These are phyloP conservation scores for Tupaia chinensis DNA, from an alignment of 2,113 vertebrate species.

Conservation along the genomic window DNA sequence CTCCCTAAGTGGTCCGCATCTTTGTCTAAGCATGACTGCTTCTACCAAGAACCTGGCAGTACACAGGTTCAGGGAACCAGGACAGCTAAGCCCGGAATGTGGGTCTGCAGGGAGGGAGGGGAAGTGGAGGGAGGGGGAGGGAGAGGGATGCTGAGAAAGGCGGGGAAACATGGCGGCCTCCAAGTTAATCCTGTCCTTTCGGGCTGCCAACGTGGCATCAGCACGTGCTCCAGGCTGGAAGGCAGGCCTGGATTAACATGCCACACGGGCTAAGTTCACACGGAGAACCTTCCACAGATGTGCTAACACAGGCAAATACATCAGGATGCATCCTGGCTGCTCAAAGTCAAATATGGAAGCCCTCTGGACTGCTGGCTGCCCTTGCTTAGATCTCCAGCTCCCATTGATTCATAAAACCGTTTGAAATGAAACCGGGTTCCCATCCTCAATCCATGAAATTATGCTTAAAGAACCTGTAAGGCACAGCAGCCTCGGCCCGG, in stretches of 20 bases:
- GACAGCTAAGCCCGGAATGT: neutral
- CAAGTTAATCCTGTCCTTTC: fast-evolving
- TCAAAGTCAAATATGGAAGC: neutral
- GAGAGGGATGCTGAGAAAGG: too few relatives aligned
- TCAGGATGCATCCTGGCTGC: neutral
- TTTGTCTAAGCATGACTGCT: fast-evolving
- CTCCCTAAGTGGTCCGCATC: neutral
- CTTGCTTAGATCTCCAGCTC: neutral
- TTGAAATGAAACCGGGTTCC: neutral
- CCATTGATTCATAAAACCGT: neutral
- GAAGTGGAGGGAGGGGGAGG: fast-evolving
- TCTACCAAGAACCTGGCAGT: fast-evolving
- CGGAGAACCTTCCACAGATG: neutral
- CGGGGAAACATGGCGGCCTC: fast-evolving
- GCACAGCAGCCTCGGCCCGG: neutral
- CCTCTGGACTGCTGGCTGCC: neutral
- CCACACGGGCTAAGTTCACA: fast-evolving
- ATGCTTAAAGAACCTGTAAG: neutral
- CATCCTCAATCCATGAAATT: too few relatives aligned
- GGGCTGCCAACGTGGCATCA: fast-evolving
- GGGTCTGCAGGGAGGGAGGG: too few relatives aligned
- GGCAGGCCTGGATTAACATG: neutral
- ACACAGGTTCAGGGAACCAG: fast-evolving
- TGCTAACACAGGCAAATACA: neutral
- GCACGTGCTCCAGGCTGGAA: neutral